These are phyloP conservation scores for Zophobas morio DNA, from an alignment of 1,140 invertebrate species.

Conservation along the genomic window DNA sequence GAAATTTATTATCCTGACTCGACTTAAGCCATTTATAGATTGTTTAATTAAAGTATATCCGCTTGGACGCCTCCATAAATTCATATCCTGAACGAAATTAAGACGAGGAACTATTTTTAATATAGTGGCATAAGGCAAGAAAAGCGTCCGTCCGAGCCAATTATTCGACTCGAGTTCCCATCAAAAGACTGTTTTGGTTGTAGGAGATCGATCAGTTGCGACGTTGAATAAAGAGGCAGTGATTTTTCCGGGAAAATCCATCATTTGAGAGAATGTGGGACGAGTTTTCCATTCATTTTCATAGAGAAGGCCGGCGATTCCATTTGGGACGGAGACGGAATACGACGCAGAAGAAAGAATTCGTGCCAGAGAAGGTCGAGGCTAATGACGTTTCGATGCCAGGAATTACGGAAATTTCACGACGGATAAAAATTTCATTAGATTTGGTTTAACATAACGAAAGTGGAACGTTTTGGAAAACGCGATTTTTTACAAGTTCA, in stretches of 20 bases:
- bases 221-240: background rate
- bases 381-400: conserved; percentile 1
- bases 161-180: background rate
- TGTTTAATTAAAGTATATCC: conserved; percentile 24
- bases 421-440: conserved; percentile 3
- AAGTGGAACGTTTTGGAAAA: background rate
- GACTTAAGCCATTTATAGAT: conserved; percentile 32
- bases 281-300: background rate
- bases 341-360: background rate
- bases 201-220: background rate
- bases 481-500: too few species aligned
- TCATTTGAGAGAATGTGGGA: background rate
- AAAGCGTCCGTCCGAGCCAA: background rate
- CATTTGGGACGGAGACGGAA: background rate
- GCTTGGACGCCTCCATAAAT: conserved; percentile 1
- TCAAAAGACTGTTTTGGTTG: conserved; percentile 1
- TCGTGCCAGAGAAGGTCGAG: background rate
- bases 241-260: conserved; percentile 1
- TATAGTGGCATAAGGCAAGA: background rate
- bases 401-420: conserved; percentile 5
- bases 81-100: background rate
- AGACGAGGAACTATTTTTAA: background rate
- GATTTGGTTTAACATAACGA: background rate
- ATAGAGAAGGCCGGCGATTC: background rate
- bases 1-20: conserved; percentile 21